A percentile compares a stretch with the other conserved stretches of the same genome.
Evolutionary conservation across 1,140 invertebrate genomes (phyloP).

Genomic region (Gryon sp.): DNA sequence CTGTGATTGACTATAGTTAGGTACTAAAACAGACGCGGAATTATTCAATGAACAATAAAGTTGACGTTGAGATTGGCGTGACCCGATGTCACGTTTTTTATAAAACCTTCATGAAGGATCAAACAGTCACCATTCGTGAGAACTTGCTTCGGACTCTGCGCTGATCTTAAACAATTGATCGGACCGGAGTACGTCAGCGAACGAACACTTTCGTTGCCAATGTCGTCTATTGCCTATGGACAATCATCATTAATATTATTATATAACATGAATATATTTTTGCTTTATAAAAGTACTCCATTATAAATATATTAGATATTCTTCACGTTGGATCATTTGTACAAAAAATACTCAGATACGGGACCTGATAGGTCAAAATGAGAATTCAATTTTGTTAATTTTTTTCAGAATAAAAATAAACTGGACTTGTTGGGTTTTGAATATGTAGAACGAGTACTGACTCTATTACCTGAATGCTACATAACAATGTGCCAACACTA

Average conservation of each 20-base stretch:
- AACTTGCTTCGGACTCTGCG: slow-evolving; percentile 71
- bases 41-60: slow-evolving; percentile 70
- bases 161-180: slow-evolving; percentile 71
- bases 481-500: slow-evolving; percentile 63
- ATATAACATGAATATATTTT: too few relatives aligned
- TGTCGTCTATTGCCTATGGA: slow-evolving; percentile 69
- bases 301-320: too few relatives aligned
- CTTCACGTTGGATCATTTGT: too few relatives aligned
- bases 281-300: too few relatives aligned
- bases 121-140: slow-evolving; percentile 74
- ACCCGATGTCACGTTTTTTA: slow-evolving; percentile 70
- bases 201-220: slow-evolving; percentile 68
- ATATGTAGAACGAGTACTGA: slow-evolving; percentile 18
- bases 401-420: too few relatives aligned
- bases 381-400: too few relatives aligned
- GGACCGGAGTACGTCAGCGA: slow-evolving; percentile 75
- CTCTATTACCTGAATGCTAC: slow-evolving; percentile 73
- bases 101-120: slow-evolving; percentile 73
- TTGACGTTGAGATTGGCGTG: slow-evolving; percentile 73
- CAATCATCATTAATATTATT: too few relatives aligned
- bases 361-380: too few relatives aligned
- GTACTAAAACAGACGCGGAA: neutral
- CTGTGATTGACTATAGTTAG: too few relatives aligned
- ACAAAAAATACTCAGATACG: too few relatives aligned
- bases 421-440: too few relatives aligned